A percentile compares a stretch with the other conserved stretches of the same genome.
phyloP scores from a whole-genome alignment of 1,140 invertebrate genomes.

The Sycophila sp. region DNA sequence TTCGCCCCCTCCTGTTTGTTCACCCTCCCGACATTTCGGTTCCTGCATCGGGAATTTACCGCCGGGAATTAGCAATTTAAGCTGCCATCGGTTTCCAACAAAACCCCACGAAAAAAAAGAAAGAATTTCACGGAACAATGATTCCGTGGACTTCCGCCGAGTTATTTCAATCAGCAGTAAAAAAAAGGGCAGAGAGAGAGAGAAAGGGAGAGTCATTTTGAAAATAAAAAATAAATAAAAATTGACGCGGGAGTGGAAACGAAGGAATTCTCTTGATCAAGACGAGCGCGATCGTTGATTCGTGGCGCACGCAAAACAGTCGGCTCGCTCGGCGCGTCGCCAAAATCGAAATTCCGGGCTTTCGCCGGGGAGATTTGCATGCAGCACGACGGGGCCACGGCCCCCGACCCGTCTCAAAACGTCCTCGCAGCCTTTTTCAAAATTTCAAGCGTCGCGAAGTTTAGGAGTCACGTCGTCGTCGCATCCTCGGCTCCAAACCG shows the following conservation, averaged over 20 bases:
- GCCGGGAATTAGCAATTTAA: too few species aligned
- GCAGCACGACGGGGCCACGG: background rate
- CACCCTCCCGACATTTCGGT: too few species aligned
- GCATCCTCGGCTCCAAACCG: slow-evolving; percentile 2
- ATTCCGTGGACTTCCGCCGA: too few species aligned
- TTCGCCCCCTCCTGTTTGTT: background rate
- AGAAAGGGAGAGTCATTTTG: background rate
- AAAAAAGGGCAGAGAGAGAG: too few species aligned
- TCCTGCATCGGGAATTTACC: too few species aligned
- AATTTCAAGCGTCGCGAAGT: slow-evolving; percentile 3
- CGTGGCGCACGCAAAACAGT: background rate
- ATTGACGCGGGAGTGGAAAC: too few species aligned
- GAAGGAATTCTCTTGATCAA: background rate
- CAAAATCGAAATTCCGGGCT: slow-evolving; percentile 13
- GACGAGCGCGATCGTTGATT: slow-evolving; percentile 4
- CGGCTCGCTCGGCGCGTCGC: background rate
- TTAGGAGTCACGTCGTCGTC: slow-evolving; percentile 18
- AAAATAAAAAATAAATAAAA: background rate
- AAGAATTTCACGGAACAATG: too few species aligned
- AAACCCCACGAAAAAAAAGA: too few species aligned
- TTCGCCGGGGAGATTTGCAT: slow-evolving; percentile 10
- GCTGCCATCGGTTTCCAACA: too few species aligned
- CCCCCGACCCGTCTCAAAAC: too few species aligned
- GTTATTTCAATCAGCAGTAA: too few species aligned
- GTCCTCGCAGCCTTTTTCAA: background rate